Conservation (phyloP, 2,888 invertebrate genomes). For the Scaptomyza flava region DNA sequence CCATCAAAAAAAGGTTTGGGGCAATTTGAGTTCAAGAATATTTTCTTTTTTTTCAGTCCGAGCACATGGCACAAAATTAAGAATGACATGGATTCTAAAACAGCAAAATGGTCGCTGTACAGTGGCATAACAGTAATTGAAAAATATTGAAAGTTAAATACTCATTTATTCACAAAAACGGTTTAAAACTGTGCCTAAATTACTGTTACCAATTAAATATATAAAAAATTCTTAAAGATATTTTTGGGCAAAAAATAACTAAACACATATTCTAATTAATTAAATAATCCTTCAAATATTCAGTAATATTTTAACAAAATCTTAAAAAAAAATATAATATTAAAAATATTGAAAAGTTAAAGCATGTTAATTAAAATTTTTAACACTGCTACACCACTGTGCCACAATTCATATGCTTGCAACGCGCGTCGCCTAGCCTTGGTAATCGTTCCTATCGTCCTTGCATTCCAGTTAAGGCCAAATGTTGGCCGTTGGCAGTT, state of each 20-base stretch:
- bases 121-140: slow-evolving; percentile 23
- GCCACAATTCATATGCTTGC: slow-evolving; percentile 20
- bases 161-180: no score
- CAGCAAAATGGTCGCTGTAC: slow-evolving; percentile 30
- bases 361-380: background rate
- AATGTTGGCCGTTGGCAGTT: slow-evolving; percentile 36
- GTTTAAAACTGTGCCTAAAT: no score
- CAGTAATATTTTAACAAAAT: no score
- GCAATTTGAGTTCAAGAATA: slow-evolving; percentile 68
- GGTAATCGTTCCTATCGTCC: background rate
- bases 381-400: slow-evolving; percentile 31
- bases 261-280: no score
- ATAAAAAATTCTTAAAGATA: no score
- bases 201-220: no score
- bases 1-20: slow-evolving; percentile 65
- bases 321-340: no score
- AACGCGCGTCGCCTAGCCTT: slow-evolving; percentile 3
- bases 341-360: no score
- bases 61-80: slow-evolving; percentile 56
- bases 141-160: background rate
- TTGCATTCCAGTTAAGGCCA: background rate
- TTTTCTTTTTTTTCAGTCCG: slow-evolving; percentile 34
- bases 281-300: no score
- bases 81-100: slow-evolving; percentile 68
- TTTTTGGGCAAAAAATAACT: no score